Percentiles rank a stretch among this genome's conserved stretches.
phyloP scores from a whole-genome alignment of 2,888 invertebrate genomes.

The Cacoxenus indagator region DNA sequence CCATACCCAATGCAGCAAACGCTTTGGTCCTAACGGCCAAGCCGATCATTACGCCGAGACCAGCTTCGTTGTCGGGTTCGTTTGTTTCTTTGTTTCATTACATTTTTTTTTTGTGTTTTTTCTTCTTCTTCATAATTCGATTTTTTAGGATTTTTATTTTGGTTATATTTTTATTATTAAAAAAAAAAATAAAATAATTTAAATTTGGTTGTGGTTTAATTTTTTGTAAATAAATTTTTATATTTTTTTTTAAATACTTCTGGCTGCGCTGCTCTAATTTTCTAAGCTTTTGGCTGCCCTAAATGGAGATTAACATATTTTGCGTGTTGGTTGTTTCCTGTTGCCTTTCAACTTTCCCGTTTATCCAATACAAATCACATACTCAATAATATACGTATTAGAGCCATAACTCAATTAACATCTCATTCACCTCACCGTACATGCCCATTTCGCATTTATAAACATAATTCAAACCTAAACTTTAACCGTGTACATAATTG shows the following conservation, averaged over 20 bases:
- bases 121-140: neutral
- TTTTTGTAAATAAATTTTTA: neutral
- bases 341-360: neutral
- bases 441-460: neutral
- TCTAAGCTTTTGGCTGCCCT: neutral
- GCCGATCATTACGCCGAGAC: constrained; percentile 70
- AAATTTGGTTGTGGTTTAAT: neutral
- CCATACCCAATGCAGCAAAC: constrained; percentile 37
- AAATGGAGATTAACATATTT: constrained; percentile 16
- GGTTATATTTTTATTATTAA: neutral
- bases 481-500: too few species aligned
- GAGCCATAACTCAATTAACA: neutral
- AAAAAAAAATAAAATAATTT: too few species aligned
- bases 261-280: neutral
- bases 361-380: neutral
- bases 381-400: neutral
- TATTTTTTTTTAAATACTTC: neutral
- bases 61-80: constrained; percentile 71
- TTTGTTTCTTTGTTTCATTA: constrained; percentile 37
- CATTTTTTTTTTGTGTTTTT: constrained; percentile 24
- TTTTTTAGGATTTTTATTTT: neutral
- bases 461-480: neutral
- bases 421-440: neutral
- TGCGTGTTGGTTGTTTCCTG: constrained; percentile 20
- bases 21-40: constrained; percentile 63